Percentiles rank a stretch among this genome's conserved stretches.
These are phyloP conservation scores for Ageneiosus marmoratus DNA, from an alignment of 2,113 vertebrate species.

Conservation along the genomic window DNA sequence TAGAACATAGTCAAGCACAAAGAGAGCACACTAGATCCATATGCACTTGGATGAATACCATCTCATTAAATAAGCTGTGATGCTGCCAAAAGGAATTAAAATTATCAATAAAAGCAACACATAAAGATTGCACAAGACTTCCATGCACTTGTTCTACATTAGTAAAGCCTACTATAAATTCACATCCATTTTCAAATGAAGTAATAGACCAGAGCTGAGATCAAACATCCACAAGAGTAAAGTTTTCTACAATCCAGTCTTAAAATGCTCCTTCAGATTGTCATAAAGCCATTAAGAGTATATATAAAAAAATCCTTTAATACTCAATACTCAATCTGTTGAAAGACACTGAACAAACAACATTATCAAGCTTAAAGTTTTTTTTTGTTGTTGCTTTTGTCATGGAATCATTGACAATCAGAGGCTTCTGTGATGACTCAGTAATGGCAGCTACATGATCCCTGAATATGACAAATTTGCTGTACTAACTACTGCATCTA, in stretches of 20 bases:
- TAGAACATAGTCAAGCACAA: background rate
- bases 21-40: background rate
- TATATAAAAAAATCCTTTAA: background rate
- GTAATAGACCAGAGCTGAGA: background rate
- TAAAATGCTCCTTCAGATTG: background rate
- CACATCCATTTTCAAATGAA: background rate
- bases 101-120: constrained; percentile 4
- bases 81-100: constrained; percentile 3
- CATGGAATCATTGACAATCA: too few species aligned
- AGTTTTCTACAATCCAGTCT: background rate
- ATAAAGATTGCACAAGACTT: background rate
- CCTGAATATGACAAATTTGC: too few species aligned
- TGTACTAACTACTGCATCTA: too few species aligned
- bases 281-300: background rate
- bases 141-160: background rate
- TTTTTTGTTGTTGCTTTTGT: too few species aligned
- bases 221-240: background rate
- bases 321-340: too few species aligned
- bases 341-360: too few species aligned
- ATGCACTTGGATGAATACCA: background rate
- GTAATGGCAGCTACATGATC: too few species aligned
- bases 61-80: constrained; percentile 1
- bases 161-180: background rate
- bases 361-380: too few species aligned
- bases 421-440: too few species aligned